Evolutionary conservation across 2,113 vertebrate species (phyloP).

Genomic region (Mixornis gularis): DNA sequence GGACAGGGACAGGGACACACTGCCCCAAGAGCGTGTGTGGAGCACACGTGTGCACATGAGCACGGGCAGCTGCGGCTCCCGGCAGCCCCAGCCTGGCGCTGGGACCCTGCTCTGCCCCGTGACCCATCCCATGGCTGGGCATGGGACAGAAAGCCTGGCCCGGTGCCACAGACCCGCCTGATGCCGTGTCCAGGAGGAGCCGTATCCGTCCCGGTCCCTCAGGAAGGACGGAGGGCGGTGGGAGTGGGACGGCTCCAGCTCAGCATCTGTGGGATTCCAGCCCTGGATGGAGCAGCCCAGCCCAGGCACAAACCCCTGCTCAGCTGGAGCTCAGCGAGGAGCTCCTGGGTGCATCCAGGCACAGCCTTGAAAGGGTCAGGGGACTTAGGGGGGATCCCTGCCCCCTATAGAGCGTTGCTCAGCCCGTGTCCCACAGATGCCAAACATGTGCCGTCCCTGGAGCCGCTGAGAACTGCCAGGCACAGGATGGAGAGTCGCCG

Average conservation of each 20-base stretch:
- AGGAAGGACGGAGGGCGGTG: background rate
- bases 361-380: fast-evolving
- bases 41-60: background rate
- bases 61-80: background rate
- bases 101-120: background rate
- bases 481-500: conserved; percentile 47
- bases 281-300: background rate
- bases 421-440: background rate
- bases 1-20: background rate
- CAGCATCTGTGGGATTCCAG: fast-evolving
- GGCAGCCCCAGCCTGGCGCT: background rate
- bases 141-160: background rate
- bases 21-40: background rate
- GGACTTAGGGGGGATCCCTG: fast-evolving
- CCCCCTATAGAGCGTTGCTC: fast-evolving
- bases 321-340: background rate
- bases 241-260: background rate
- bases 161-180: fast-evolving
- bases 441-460: fast-evolving
- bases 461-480: background rate
- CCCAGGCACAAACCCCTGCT: fast-evolving
- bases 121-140: background rate
- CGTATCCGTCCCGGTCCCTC: background rate
- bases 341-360: background rate
- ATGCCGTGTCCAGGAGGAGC: background rate